These are phyloP conservation scores for Panopea generosa DNA, from an alignment of 2,888 invertebrate species.

Conservation along the genomic window DNA sequence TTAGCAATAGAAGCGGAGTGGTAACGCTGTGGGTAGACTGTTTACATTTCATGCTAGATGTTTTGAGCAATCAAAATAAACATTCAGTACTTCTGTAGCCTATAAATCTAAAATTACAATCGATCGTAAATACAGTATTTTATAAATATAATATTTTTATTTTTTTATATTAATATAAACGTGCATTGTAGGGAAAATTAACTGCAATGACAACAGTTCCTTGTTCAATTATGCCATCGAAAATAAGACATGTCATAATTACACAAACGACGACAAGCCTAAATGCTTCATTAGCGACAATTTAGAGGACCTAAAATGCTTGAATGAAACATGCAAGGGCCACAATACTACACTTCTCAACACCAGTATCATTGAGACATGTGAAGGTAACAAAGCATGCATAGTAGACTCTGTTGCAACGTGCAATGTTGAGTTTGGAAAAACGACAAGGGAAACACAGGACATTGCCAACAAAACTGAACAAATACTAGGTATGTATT, in stretches of 20 bases:
- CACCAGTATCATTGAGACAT: neutral
- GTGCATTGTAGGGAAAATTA: too few species aligned
- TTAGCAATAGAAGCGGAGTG: too few species aligned
- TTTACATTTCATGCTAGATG: too few species aligned
- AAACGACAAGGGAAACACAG: constrained; percentile 4
- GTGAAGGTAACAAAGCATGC: constrained; percentile 25
- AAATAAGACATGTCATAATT: neutral
- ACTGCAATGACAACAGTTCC: neutral
- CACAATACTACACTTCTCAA: too few species aligned
- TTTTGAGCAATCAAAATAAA: too few species aligned
- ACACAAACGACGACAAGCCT: constrained; percentile 17
- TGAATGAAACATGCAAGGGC: neutral
- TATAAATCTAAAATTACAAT: too few species aligned
- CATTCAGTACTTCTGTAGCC: too few species aligned
- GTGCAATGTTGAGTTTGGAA: constrained; percentile 23
- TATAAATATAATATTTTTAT: too few species aligned
- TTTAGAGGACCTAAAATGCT: too few species aligned
- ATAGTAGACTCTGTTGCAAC: constrained; percentile 30
- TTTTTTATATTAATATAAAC: too few species aligned
- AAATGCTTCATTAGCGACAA: constrained; percentile 18
- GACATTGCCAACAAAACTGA: neutral
- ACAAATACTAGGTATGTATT: constrained; percentile 13
- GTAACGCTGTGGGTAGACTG: too few species aligned
- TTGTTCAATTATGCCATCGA: constrained; percentile 24
- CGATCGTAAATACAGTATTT: too few species aligned